Evolutionary conservation across 2,797 vertebrate species (phyloP).

Genomic region (Babyrousa celebensis): DNA sequence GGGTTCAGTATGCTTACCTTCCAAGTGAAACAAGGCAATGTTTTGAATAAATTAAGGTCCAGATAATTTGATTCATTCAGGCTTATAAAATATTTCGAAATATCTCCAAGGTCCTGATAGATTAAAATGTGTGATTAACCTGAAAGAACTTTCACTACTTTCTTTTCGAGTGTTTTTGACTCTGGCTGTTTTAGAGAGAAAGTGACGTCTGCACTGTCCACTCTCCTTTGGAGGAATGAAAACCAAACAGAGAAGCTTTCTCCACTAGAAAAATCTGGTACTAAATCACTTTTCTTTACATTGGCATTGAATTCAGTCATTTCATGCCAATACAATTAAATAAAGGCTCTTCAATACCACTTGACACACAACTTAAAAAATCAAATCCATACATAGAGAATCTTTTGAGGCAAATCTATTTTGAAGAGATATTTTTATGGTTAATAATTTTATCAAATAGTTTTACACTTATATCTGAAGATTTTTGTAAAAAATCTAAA

Average conservation of each 20-base stretch:
- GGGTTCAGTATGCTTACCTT: slow-evolving; percentile 35
- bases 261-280: slow-evolving; percentile 31
- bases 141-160: slow-evolving; percentile 63
- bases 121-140: slow-evolving; percentile 56
- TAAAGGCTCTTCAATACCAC: slow-evolving; percentile 23
- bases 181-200: slow-evolving; percentile 52
- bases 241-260: slow-evolving; percentile 2
- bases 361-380: slow-evolving; percentile 65
- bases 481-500: slow-evolving; percentile 20
- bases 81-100: slow-evolving; percentile 58
- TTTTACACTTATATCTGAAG: neutral
- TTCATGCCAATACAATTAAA: slow-evolving; percentile 61
- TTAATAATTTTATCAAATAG: slow-evolving; percentile 58
- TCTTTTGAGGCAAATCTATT: slow-evolving; percentile 34
- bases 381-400: slow-evolving; percentile 12
- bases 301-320: slow-evolving; percentile 23
- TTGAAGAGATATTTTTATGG: slow-evolving; percentile 43
- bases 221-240: slow-evolving; percentile 40
- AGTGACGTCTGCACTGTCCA: neutral
- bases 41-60: slow-evolving; percentile 29
- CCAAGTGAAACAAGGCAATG: slow-evolving; percentile 30
- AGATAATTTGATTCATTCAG: neutral
- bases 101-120: slow-evolving; percentile 1
- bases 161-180: slow-evolving; percentile 37
- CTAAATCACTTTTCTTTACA: slow-evolving; percentile 43